Base-by-base conservation (phyloP, 2,113 vertebrate genomes). In the Elanoides forficatus region DNA sequence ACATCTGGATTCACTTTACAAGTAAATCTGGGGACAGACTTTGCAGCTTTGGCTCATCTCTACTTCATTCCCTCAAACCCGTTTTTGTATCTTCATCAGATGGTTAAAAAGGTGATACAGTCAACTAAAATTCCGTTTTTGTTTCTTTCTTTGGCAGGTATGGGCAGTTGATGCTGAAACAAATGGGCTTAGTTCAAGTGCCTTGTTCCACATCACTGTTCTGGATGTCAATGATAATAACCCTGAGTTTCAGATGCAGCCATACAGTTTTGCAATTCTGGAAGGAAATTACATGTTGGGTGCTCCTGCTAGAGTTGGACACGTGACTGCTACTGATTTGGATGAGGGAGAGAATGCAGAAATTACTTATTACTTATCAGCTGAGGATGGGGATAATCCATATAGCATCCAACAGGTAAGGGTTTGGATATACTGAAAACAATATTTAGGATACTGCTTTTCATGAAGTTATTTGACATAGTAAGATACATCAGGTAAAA, bases 201-300 rank as follows among this genome's bases (percentile, higher is more conserved):
- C 98, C 72, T 82, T 97, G 89, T 87, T 99, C 81, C 97, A 97
- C 66, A 74, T 99, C 95, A 98, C 94, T 17, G 75, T 99, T 88
- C 92, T 98, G 93, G 98, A 99, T 86, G 95, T 98, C 96, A 99
- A 99, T 7, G 98, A 99, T 89, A 98, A 99, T 86, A 97, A 98
- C 82, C 98, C 98, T 5, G 97, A 98, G 94, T 98, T 98, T 94
- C 89, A 96, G 7, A 58, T 36, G 22, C 95, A 98, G 86, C 95
- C 98, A 1, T 97, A 98, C 43, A 83, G 22, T 34, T 94, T 98
- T 34, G 34, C 2, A 1, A 20, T 97, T 60, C 73, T 55, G 2
- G 98, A 99, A 93, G 97, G 98, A 42, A 21, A 94, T 40, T 98
- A 98, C 55, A 66, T 13, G 0, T 43, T 65, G 30, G 52, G 48